Conservation (phyloP, 2,113 vertebrate genomes). For the Nannobrachium achirus region DNA sequence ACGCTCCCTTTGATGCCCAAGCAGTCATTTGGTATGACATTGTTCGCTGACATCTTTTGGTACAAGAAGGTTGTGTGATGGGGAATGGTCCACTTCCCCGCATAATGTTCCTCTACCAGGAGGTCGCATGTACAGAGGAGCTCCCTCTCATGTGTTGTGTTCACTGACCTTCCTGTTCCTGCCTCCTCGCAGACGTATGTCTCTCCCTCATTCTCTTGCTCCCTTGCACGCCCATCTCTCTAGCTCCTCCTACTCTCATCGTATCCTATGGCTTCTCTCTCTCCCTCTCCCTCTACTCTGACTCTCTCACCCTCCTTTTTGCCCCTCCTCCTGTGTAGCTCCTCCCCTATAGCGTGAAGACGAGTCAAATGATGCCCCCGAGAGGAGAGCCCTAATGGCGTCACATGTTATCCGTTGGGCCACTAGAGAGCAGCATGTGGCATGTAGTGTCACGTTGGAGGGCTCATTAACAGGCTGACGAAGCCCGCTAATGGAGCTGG, state of each 20-base stretch:
- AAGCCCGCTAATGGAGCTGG: slow-evolving; percentile 42
- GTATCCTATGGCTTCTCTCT: background rate
- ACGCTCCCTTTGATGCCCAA: background rate
- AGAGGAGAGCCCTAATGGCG: slow-evolving; percentile 45
- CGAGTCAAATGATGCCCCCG: background rate
- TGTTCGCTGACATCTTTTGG: background rate
- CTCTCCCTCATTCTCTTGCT: background rate
- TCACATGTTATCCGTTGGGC: slow-evolving; percentile 54
- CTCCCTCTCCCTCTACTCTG: too few species aligned
- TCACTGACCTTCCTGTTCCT: slow-evolving; percentile 48
- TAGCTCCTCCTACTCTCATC: background rate
- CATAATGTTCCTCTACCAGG: slow-evolving; percentile 18
- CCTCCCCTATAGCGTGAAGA: slow-evolving; percentile 14
- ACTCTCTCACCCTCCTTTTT: slow-evolving; percentile 13
- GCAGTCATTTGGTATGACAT: background rate
- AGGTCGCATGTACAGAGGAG: slow-evolving; percentile 20
- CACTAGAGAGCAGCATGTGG: slow-evolving; percentile 77
- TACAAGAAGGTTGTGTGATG: background rate
- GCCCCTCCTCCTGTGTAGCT: slow-evolving; percentile 15
- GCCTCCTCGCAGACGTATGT: background rate
- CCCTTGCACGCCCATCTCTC: background rate
- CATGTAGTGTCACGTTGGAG: slow-evolving; percentile 57
- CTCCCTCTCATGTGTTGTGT: slow-evolving; percentile 28
- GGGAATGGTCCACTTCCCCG: background rate
- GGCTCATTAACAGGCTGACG: slow-evolving; percentile 53